phyloP scores from a whole-genome alignment of 2,888 invertebrate species.

The Salticus scenicus region DNA sequence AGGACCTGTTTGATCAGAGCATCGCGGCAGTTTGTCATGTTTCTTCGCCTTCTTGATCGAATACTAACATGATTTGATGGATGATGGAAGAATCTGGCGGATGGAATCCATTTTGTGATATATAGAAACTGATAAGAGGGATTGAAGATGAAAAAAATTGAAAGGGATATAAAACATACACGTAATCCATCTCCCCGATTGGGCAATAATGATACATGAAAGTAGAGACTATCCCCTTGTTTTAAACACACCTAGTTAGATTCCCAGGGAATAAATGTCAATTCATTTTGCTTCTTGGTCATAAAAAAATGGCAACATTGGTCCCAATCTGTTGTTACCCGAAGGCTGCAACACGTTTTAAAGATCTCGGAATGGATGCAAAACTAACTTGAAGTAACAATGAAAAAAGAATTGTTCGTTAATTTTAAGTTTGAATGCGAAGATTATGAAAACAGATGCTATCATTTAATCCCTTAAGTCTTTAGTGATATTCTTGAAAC shows the following conservation, averaged over 20 bases:
- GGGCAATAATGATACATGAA: neutral
- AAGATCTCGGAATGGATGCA: too few relatives aligned
- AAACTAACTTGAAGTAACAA: too few relatives aligned
- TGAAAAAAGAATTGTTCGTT: too few relatives aligned
- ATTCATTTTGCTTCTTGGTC: neutral
- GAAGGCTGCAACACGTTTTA: too few relatives aligned
- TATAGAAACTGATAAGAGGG: neutral
- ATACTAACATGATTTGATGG: neutral
- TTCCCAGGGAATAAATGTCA: neutral
- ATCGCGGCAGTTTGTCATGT: constrained; percentile 14
- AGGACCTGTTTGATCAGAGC: constrained; percentile 7
- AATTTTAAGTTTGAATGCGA: too few relatives aligned
- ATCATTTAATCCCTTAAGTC: too few relatives aligned
- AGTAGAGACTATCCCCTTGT: neutral
- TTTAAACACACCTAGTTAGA: neutral
- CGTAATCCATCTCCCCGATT: neutral
- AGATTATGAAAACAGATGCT: too few relatives aligned
- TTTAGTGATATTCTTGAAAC: too few relatives aligned
- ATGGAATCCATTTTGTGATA: neutral
- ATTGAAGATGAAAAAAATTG: neutral
- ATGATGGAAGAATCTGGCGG: neutral
- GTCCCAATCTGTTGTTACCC: too few relatives aligned
- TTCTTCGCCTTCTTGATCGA: constrained; percentile 3
- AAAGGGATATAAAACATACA: neutral
- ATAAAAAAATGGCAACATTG: too few relatives aligned